A percentile compares a stretch with the other conserved stretches of the same genome.
phyloP scores from a whole-genome alignment of 2,888 invertebrate genomes.

The Spicauda simplicius region DNA sequence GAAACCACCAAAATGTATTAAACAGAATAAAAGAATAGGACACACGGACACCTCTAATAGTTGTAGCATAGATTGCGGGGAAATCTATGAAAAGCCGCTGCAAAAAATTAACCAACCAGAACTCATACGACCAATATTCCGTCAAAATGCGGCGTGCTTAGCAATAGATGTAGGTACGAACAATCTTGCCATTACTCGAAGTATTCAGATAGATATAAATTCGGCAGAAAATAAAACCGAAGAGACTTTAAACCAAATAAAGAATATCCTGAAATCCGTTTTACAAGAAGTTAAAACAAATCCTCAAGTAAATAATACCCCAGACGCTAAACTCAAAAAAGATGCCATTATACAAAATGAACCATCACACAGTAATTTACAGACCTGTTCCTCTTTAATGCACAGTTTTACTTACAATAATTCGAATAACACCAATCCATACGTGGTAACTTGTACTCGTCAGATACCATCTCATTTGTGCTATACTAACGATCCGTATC shows the following conservation, averaged over 20 bases:
- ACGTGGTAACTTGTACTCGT: conserved; percentile 55
- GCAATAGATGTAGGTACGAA: conserved; percentile 46
- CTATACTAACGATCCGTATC: conserved; percentile 47
- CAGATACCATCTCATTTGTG: conserved; percentile 51
- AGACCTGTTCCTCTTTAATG: conserved; percentile 57
- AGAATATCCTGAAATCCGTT: conserved; percentile 68
- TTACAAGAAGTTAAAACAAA: conserved; percentile 70
- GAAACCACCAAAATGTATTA: conserved; percentile 7
- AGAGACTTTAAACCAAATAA: conserved; percentile 68
- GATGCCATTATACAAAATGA: conserved; percentile 68
- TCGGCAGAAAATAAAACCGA: conserved; percentile 57
- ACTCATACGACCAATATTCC: conserved; percentile 30
- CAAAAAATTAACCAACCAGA: conserved; percentile 39
- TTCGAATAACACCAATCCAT: conserved; percentile 55
- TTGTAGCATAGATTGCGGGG: conserved; percentile 58
- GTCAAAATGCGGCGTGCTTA: conserved; percentile 56
- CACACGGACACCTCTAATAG: conserved; percentile 49
- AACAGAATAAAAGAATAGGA: conserved; percentile 37
- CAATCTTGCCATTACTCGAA: conserved; percentile 47
- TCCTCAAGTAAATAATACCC: conserved; percentile 46
- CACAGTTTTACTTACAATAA: conserved; percentile 65
- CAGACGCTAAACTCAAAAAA: conserved; percentile 54
- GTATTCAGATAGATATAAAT: conserved; percentile 52
- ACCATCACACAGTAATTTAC: conserved; percentile 55
- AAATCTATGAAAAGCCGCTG: conserved; percentile 53